These are phyloP conservation scores for Hydractinia echinata DNA, from an alignment of 30 jellyfish, hydroid and myxozoan genomes.

Conservation along the genomic window DNA sequence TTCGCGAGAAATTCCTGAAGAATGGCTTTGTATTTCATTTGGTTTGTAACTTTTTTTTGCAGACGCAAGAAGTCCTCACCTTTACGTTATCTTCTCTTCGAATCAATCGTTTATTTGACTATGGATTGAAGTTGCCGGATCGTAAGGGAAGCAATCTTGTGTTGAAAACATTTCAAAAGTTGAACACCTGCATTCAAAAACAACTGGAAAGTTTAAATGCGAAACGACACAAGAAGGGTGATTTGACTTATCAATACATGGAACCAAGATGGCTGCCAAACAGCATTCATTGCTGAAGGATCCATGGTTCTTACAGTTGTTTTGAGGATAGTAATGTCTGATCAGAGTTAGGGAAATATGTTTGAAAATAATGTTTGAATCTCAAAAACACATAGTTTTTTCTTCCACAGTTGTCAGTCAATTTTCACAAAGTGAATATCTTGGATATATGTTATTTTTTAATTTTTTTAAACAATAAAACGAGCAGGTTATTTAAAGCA, in stretches of 20 bases:
- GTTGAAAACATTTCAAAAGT: conserved; percentile 22
- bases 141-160: conserved; percentile 41
- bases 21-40: neutral
- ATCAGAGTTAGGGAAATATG: too few relatives aligned
- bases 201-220: conserved; percentile 38
- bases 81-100: conserved; percentile 64
- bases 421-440: too few relatives aligned
- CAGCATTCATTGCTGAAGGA: conserved; percentile 65
- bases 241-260: conserved; percentile 80
- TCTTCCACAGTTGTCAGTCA: too few relatives aligned
- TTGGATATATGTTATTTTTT: too few relatives aligned
- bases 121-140: conserved; percentile 46
- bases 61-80: conserved; percentile 66
- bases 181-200: conserved; percentile 59
- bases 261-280: conserved; percentile 83
- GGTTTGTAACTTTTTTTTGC: conserved; percentile 1
- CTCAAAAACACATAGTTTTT: too few relatives aligned
- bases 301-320: too few relatives aligned
- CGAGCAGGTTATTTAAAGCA: too few relatives aligned
- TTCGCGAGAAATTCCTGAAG: neutral
- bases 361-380: too few relatives aligned
- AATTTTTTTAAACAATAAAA: too few relatives aligned
- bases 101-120: conserved; percentile 67
- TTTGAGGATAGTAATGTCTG: too few relatives aligned
- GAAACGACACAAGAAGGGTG: conserved; percentile 44